These are phyloP conservation scores for Setophaga kirtlandii DNA, from an alignment of 2,113 vertebrate species.

Conservation along the genomic window DNA sequence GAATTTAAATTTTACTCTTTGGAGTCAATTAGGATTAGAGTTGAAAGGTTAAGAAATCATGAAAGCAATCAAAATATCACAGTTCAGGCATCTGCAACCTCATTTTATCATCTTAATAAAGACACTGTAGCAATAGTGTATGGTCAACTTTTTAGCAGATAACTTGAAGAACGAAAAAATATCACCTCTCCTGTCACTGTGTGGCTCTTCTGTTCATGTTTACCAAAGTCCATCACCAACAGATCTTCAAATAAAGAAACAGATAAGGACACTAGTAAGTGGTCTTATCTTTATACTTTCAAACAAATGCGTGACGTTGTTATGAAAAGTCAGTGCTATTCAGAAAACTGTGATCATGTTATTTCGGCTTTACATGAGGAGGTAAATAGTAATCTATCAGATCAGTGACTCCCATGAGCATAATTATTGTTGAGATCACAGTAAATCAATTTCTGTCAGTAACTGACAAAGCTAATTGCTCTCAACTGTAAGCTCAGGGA, in stretches of 20 bases:
- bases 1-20: neutral
- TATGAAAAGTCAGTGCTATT: neutral
- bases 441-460: constrained; percentile 9
- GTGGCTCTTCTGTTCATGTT: neutral
- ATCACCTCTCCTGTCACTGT: neutral
- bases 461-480: constrained; percentile 13
- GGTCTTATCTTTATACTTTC: neutral
- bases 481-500: neutral
- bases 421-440: constrained; percentile 29
- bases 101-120: neutral
- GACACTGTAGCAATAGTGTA: neutral
- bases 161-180: neutral
- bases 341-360: neutral
- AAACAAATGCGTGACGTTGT: accelerated
- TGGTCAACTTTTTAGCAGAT: neutral
- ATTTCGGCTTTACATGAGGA: neutral
- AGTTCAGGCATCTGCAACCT: neutral
- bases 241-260: neutral
- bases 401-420: neutral
- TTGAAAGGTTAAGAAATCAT: neutral
- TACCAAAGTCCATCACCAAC: neutral
- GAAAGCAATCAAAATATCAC: neutral
- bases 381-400: constrained; percentile 23
- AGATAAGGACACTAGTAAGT: neutral
- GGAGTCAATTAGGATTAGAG: neutral